phyloP scores from a whole-genome alignment of 2,113 vertebrate species.

The Nothobranchius furzeri region DNA sequence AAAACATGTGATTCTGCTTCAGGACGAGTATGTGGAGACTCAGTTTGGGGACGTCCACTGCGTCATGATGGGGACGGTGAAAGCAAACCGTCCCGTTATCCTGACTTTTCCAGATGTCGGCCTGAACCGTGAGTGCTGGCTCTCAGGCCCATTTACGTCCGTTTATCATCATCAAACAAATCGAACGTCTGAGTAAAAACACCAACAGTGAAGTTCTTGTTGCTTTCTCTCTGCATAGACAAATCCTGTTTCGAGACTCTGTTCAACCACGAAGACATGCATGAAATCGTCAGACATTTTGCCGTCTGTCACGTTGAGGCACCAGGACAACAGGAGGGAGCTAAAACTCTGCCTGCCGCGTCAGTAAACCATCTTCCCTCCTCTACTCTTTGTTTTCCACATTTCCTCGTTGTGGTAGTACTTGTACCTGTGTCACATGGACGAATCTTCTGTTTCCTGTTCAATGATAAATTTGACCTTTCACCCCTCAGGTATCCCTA shows the following conservation, averaged over 20 bases:
- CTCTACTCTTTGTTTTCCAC: neutral
- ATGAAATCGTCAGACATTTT: conserved; percentile 90
- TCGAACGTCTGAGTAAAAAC: no score
- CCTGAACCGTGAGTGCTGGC: conserved; percentile 87
- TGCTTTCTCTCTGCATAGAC: conserved; percentile 73
- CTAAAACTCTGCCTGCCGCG: conserved; percentile 85
- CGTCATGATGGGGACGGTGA: conserved; percentile 84
- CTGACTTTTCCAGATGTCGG: conserved; percentile 94
- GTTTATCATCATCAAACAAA: no score
- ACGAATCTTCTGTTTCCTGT: neutral
- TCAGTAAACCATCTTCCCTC: conserved; percentile 63
- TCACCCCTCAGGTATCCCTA: conserved; percentile 83
- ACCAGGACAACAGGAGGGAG: conserved; percentile 91
- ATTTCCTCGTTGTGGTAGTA: neutral
- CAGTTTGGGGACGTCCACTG: conserved; percentile 87
- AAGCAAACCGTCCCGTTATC: conserved; percentile 85
- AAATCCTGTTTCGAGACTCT: conserved; percentile 91
- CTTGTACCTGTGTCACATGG: neutral
- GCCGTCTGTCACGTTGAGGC: conserved; percentile 93
- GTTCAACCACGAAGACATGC: conserved; percentile 93
- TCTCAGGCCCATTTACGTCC: neutral
- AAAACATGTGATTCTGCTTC: conserved; percentile 8
- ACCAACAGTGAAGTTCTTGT: neutral
- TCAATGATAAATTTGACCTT: neutral
- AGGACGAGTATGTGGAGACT: conserved; percentile 94